Evolutionary conservation across 2,113 vertebrate genomes (phyloP).

Genomic region (Chauna torquata): DNA sequence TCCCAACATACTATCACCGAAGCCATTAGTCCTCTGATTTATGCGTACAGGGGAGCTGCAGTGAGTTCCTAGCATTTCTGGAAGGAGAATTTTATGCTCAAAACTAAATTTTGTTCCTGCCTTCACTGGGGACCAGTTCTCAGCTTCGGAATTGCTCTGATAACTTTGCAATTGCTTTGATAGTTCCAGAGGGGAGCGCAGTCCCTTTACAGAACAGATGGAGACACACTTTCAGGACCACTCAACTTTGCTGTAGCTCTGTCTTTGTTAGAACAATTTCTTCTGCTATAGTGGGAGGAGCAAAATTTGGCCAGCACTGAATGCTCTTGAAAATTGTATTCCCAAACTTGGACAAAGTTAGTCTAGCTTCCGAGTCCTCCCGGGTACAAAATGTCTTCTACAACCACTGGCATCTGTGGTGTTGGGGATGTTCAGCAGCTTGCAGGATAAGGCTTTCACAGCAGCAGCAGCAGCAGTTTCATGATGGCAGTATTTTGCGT

Average conservation of each 20-base stretch:
- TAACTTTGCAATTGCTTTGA: conserved; percentile 2
- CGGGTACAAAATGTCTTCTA: background rate
- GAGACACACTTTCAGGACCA: background rate
- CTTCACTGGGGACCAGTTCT: background rate
- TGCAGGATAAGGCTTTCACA: background rate
- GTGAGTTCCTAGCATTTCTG: background rate
- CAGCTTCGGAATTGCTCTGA: conserved; percentile 21
- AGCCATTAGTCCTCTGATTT: background rate
- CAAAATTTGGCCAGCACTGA: background rate
- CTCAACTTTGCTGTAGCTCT: background rate
- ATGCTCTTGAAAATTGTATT: background rate
- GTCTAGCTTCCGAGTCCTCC: background rate
- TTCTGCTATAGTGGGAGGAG: background rate
- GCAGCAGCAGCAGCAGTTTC: background rate
- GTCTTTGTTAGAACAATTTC: background rate
- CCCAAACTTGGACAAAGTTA: background rate
- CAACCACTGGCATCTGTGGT: background rate
- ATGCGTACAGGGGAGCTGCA: background rate
- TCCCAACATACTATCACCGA: background rate
- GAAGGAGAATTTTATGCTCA: background rate
- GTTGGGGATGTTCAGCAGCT: background rate
- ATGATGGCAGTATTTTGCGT: background rate
- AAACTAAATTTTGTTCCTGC: background rate
- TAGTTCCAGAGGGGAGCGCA: background rate
- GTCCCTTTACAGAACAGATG: conserved; percentile 52